Conservation (phyloP, 2,888 invertebrate genomes). For the Eupsilia transversa region DNA sequence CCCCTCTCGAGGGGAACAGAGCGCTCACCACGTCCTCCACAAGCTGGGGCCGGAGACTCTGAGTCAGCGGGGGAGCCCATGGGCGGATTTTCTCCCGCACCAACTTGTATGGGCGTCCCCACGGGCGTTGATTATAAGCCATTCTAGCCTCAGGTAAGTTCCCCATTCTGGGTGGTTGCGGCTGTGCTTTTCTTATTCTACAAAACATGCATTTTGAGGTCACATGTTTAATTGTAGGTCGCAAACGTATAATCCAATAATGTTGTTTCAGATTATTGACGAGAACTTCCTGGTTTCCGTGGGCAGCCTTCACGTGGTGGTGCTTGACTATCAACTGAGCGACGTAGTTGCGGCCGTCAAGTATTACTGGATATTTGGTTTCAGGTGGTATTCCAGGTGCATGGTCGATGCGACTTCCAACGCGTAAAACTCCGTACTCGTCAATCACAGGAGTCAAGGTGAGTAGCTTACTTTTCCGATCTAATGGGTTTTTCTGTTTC, state of each 20-base stretch:
- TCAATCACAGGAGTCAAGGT: background rate
- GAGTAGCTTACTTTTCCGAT: background rate
- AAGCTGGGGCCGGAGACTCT: too few relatives aligned
- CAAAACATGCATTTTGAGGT: conserved; percentile 4
- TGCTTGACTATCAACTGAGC: conserved; percentile 1
- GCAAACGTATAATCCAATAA: background rate
- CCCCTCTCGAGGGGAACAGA: too few relatives aligned
- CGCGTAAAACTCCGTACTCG: background rate
- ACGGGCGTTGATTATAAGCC: background rate
- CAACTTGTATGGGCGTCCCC: too few relatives aligned
- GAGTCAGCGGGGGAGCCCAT: too few relatives aligned
- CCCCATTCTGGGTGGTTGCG: background rate
- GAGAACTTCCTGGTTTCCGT: background rate
- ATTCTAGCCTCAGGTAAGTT: background rate
- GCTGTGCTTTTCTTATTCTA: background rate
- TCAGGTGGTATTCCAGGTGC: too few relatives aligned
- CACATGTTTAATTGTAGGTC: background rate
- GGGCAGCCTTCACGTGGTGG: background rate
- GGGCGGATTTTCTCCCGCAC: too few relatives aligned
- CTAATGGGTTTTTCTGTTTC: background rate
- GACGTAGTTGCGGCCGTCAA: background rate
- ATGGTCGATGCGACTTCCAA: too few relatives aligned
- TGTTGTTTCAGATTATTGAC: background rate
- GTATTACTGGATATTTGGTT: background rate
- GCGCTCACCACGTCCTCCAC: too few relatives aligned